These are phyloP conservation scores for Whitmania pigra DNA, from an alignment of 1,140 invertebrate genomes.

Conservation along the genomic window DNA sequence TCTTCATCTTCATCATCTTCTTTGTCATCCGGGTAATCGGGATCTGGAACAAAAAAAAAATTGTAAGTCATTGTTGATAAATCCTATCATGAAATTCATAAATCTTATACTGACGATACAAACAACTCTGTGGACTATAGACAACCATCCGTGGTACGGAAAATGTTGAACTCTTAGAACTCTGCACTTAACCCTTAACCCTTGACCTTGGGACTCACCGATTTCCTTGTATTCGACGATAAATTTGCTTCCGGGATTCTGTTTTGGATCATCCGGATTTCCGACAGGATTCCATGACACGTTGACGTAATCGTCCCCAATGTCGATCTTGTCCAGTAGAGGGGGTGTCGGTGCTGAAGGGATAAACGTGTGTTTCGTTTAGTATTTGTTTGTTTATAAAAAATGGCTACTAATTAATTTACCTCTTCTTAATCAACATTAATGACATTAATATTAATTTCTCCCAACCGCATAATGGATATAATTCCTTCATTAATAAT, in stretches of 20 bases:
- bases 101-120: too few species aligned
- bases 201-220: conserved; percentile 5
- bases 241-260: conserved; percentile 23
- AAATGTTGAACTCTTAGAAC: too few species aligned
- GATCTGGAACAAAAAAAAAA: not conserved
- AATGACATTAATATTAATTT: not conserved
- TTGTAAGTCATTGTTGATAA: too few species aligned
- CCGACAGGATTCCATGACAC: conserved; percentile 19
- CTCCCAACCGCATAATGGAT: not conserved
- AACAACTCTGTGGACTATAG: too few species aligned
- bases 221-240: conserved; percentile 19
- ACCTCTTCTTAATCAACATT: too few species aligned
- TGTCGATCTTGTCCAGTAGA: conserved; percentile 13
- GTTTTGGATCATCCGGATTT: not conserved
- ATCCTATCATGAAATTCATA: too few species aligned
- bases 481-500: too few species aligned
- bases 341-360: conserved; percentile 18
- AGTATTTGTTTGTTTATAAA: not conserved
- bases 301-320: conserved; percentile 22
- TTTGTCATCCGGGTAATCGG: not conserved
- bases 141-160: too few species aligned
- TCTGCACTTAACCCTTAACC: too few species aligned
- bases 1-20: not conserved
- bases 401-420: not conserved
- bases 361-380: too few species aligned